Conservation (phyloP, 1,140 invertebrate species). For the Aphis craccivora region DNA sequence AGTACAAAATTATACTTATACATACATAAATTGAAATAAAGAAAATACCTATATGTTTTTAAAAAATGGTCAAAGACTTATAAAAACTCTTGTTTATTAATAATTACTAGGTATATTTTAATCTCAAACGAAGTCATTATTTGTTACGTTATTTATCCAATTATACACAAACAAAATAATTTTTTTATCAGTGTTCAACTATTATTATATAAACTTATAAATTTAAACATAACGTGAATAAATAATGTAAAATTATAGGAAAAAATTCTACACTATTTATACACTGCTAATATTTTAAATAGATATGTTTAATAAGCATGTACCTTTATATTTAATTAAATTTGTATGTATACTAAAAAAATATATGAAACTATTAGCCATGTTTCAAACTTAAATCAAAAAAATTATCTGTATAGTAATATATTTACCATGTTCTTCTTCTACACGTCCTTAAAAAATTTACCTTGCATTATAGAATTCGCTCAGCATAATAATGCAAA, state of each 20-base stretch:
- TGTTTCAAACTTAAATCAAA: neutral
- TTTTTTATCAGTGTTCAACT: neutral
- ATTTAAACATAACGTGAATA: neutral
- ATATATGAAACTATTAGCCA: neutral
- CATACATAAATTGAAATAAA: no score
- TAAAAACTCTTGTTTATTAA: neutral
- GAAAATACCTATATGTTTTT: neutral
- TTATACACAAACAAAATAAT: neutral
- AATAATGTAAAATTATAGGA: neutral
- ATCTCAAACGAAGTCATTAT: neutral
- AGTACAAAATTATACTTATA: neutral
- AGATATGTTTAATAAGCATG: no score
- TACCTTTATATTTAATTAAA: neutral
- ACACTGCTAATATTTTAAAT: neutral
- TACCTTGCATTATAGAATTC: neutral
- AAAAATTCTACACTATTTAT: neutral
- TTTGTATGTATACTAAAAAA: neutral
- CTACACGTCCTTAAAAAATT: constrained; percentile 26
- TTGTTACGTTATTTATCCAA: neutral
- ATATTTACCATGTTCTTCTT: neutral
- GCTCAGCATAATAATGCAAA: constrained; percentile 17
- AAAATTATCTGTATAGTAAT: neutral
- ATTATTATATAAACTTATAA: neutral
- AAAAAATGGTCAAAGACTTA: neutral
- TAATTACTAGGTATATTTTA: no score